These are phyloP conservation scores for Erpornis zantholeuca DNA, from an alignment of 2,113 vertebrate species.

Conservation along the genomic window DNA sequence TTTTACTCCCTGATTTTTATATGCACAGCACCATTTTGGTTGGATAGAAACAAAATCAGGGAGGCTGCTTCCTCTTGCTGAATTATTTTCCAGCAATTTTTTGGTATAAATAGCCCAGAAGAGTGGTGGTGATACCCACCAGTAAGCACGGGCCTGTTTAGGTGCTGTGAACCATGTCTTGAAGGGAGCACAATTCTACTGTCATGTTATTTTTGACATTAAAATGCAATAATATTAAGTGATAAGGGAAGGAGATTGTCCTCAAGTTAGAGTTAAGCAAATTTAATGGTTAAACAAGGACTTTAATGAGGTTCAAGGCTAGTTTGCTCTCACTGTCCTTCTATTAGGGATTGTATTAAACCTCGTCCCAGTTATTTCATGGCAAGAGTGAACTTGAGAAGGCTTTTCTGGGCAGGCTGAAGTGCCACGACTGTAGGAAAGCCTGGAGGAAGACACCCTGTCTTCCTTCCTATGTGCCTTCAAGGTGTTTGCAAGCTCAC, in stretches of 20 bases:
- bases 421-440: background rate
- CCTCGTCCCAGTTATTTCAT: background rate
- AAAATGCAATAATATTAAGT: background rate
- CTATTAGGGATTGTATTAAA: background rate
- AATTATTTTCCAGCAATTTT: background rate
- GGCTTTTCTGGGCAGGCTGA: background rate
- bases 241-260: background rate
- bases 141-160: background rate
- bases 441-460: background rate
- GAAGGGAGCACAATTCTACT: background rate
- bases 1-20: background rate
- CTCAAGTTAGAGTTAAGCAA: background rate
- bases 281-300: background rate
- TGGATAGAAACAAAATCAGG: background rate
- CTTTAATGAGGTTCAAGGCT: background rate
- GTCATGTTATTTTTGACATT: background rate
- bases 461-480: background rate
- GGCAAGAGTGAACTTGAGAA: background rate
- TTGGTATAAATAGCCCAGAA: background rate
- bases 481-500: background rate
- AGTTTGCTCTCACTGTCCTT: background rate
- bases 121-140: background rate
- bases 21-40: background rate
- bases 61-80: background rate
- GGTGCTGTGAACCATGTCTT: background rate